Evolutionary conservation across 2,797 vertebrate genomes (phyloP).

Genomic region (Coendou prehensilis): DNA sequence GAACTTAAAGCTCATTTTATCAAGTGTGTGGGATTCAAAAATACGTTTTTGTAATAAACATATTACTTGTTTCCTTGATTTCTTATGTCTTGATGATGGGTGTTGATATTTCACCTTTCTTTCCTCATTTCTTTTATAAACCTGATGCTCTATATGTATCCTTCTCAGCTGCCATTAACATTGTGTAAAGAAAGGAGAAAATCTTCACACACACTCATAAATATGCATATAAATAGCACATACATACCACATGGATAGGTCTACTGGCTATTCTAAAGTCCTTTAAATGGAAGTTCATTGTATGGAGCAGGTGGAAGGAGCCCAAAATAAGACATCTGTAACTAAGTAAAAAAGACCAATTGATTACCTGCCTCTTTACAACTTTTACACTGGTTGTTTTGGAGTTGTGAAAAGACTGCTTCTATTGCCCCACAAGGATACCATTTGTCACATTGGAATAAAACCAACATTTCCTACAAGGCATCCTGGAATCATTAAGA

Average conservation of each 20-base stretch:
- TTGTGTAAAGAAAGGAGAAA: not conserved
- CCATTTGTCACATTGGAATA: conserved; percentile 53
- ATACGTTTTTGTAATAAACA: not conserved
- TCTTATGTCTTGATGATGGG: not conserved
- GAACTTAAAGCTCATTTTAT: not conserved
- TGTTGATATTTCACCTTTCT: not conserved
- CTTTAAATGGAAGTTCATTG: not conserved
- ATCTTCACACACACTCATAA: not conserved
- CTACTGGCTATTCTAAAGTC: not conserved
- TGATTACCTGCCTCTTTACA: not conserved
- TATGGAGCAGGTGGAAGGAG: not conserved
- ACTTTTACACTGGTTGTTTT: not conserved
- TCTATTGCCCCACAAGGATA: conserved; percentile 26
- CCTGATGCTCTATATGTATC: not conserved
- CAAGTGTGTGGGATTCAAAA: not conserved
- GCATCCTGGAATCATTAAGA: conserved; percentile 70
- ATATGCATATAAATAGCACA: not conserved
- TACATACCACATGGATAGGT: not conserved
- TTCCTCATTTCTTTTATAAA: not conserved
- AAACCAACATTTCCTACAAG: conserved; percentile 21
- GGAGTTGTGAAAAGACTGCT: not conserved
- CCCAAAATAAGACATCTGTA: not conserved
- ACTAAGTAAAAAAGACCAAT: not conserved
- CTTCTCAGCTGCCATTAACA: not conserved
- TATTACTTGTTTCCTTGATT: not conserved